Evolutionary conservation across 2,113 vertebrate genomes (phyloP).

Genomic region (Geothlypis trichas): DNA sequence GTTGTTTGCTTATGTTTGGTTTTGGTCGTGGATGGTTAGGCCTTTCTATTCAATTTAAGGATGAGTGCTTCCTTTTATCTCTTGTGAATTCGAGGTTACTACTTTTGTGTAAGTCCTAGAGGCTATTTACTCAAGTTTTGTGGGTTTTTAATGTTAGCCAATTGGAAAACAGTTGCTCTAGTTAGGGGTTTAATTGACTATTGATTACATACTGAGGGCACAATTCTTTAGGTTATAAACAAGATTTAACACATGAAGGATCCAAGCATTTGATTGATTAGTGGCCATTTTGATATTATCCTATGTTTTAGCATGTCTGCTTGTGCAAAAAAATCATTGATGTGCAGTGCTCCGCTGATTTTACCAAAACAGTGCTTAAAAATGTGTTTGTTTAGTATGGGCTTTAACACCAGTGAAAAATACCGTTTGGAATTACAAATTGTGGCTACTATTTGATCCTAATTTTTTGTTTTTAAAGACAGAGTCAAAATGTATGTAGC

Average conservation of each 20-base stretch:
- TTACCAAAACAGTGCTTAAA: neutral
- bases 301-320: neutral
- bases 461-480: neutral
- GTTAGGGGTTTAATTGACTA: neutral
- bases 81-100: neutral
- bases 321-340: neutral
- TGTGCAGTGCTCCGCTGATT: neutral
- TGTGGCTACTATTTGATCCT: neutral
- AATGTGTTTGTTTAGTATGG: neutral
- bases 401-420: neutral
- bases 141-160: neutral
- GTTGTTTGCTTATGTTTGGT: neutral
- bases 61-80: neutral
- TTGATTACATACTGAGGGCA: neutral
- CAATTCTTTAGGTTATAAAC: neutral
- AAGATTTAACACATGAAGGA: neutral
- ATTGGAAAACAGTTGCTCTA: conserved; percentile 7
- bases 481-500: neutral
- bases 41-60: neutral
- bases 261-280: neutral
- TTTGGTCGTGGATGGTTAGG: neutral
- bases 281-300: neutral
- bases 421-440: neutral
- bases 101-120: neutral
- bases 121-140: neutral